Evolutionary conservation across 2,888 invertebrate species (phyloP).

Genomic region (Himalopsyche anomala): DNA sequence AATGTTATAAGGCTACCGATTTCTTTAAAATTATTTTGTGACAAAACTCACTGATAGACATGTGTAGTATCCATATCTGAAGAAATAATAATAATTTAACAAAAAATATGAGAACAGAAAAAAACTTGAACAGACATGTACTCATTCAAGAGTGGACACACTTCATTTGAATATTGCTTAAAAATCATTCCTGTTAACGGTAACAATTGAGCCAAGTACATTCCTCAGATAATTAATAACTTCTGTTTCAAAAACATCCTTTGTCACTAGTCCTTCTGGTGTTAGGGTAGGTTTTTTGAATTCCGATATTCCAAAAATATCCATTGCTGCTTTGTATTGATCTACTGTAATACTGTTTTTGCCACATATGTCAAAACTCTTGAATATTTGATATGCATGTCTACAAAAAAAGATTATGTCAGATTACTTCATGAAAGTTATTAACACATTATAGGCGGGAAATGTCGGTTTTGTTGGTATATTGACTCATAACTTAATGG

Average conservation of each 20-base stretch:
- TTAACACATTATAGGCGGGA: too few species aligned
- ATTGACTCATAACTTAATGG: too few species aligned
- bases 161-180: background rate
- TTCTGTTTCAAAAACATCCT: constrained; percentile 50
- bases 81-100: too few species aligned
- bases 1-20: too few species aligned
- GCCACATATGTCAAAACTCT: constrained; percentile 47
- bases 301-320: constrained; percentile 48
- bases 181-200: background rate
- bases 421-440: too few species aligned
- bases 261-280: constrained; percentile 44
- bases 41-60: too few species aligned
- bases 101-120: too few species aligned
- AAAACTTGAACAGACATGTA: too few species aligned
- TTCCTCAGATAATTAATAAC: constrained; percentile 29
- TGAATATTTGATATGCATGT: constrained; percentile 54
- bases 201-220: background rate
- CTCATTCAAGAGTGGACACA: too few species aligned
- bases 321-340: constrained; percentile 49
- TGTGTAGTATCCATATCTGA: too few species aligned
- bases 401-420: constrained; percentile 39
- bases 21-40: too few species aligned
- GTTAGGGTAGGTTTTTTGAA: constrained; percentile 33
- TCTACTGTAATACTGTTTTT: constrained; percentile 41
- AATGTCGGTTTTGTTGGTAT: too few species aligned